phyloP scores from a whole-genome alignment of 2,113 vertebrate genomes.

The Uropsilus gracilis region DNA sequence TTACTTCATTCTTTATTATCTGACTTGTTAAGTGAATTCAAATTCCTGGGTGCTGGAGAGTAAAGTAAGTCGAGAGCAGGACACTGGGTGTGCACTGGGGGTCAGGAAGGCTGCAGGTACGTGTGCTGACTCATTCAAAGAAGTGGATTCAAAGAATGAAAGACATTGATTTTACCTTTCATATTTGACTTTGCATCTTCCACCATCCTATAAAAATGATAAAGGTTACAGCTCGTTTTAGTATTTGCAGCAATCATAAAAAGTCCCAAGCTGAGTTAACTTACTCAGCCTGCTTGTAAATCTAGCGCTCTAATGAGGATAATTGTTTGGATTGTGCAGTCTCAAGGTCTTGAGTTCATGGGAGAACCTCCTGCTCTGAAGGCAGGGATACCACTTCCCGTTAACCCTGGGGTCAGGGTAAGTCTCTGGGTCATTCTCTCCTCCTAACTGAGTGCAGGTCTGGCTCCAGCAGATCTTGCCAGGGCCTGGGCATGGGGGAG shows the following conservation, averaged over 20 bases:
- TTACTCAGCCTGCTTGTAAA: slow-evolving; percentile 10
- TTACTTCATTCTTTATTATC: not conserved
- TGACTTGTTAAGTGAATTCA: not conserved
- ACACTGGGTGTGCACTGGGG: not conserved
- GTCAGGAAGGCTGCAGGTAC: not conserved
- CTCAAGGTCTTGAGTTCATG: not conserved
- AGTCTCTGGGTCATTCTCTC: not conserved
- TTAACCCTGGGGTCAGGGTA: not conserved
- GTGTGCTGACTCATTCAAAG: not conserved
- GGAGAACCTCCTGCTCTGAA: not conserved
- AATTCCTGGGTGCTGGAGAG: not conserved
- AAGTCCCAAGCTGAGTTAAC: not conserved
- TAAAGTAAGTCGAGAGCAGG: not conserved
- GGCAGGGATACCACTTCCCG: not conserved
- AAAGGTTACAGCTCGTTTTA: slow-evolving; percentile 48
- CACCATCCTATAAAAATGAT: slow-evolving; percentile 74
- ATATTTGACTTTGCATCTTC: slow-evolving; percentile 67
- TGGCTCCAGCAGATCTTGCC: not conserved
- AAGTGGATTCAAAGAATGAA: slow-evolving; percentile 14
- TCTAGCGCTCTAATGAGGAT: slow-evolving; percentile 25
- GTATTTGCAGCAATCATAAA: not conserved
- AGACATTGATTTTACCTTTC: slow-evolving; percentile 81
- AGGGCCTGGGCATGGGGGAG: not conserved
- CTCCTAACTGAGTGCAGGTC: not conserved
- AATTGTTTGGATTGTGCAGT: not conserved